A percentile compares a stretch with the other conserved stretches of the same genome.
Evolutionary conservation across 1,140 invertebrate genomes (phyloP).

Genomic region (Polypedilum vanderplanki): DNA sequence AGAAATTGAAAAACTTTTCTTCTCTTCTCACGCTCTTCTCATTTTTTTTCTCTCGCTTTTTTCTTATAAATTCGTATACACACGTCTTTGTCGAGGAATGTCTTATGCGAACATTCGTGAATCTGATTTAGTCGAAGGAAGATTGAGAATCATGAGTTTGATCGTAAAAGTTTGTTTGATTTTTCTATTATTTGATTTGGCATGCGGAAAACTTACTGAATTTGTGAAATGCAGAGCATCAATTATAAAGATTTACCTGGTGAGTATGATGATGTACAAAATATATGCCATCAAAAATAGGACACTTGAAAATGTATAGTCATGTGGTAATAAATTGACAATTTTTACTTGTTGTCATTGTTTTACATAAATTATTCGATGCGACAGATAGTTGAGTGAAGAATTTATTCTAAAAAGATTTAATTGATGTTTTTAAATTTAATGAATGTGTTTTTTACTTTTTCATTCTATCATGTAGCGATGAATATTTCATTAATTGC

Average conservation of each 20-base stretch:
- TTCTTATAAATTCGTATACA: too few species aligned
- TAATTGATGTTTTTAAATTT: too few species aligned
- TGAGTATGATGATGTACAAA: neutral
- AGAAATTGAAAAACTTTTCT: constrained; percentile 15
- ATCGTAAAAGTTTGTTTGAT: constrained; percentile 19
- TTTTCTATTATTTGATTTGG: neutral
- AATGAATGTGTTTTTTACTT: too few species aligned
- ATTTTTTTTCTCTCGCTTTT: neutral
- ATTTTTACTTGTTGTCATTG: neutral
- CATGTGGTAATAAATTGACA: neutral
- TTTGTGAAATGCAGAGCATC: constrained; percentile 17
- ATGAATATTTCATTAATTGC: too few species aligned
- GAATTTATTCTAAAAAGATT: neutral
- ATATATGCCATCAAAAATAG: neutral
- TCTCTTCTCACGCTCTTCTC: neutral
- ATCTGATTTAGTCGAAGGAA: neutral
- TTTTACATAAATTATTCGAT: neutral
- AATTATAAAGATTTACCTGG: constrained; percentile 15
- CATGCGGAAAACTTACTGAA: neutral
- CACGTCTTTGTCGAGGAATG: too few species aligned
- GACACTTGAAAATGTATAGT: neutral
- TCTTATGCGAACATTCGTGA: neutral
- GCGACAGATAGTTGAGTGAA: neutral
- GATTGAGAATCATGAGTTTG: constrained; percentile 12
- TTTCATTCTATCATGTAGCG: too few species aligned